Evolutionary conservation across 37 sponge, comb jelly and placozoan species (phyloP).

Genomic region (Lycopodina hypogea): DNA sequence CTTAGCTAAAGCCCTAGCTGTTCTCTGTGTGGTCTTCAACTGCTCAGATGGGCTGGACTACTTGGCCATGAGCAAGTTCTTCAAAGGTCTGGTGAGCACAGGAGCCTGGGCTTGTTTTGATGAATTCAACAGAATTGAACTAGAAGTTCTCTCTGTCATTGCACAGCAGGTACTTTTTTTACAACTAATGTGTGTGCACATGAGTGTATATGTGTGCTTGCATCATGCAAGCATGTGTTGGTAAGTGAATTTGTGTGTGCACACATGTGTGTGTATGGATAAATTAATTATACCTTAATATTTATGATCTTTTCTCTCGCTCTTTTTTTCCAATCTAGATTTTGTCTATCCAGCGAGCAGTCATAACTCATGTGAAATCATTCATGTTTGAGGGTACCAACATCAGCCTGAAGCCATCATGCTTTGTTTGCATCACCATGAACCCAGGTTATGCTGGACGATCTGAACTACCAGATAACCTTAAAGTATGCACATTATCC

Average conservation of each 20-base stretch:
- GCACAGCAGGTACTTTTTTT: constrained; percentile 75
- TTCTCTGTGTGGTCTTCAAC: constrained; percentile 99
- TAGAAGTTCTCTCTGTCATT: constrained; percentile 90
- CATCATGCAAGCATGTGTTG: too few relatives aligned
- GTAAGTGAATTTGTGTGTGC: too few relatives aligned
- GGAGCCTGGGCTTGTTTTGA: constrained; percentile 99
- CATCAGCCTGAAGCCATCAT: constrained; percentile 78
- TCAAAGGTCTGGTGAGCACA: constrained; percentile 94
- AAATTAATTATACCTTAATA: not conserved
- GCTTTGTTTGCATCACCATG: constrained; percentile 98
- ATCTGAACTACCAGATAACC: constrained; percentile 97
- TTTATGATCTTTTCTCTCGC: not conserved
- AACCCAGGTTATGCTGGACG: constrained; percentile 99
- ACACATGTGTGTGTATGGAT: constrained; percentile 3
- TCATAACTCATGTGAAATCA: constrained; percentile 70
- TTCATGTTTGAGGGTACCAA: constrained; percentile 97
- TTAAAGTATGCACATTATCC: constrained; percentile 75
- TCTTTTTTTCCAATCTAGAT: constrained; percentile 50
- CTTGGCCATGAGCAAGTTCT: constrained; percentile 99
- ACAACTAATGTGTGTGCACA: not conserved
- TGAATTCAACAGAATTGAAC: constrained; percentile 96
- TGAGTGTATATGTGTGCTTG: too few relatives aligned
- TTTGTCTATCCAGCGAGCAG: constrained; percentile 92
- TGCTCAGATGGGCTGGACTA: constrained; percentile 99
- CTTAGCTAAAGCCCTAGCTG: constrained; percentile 91